These are phyloP conservation scores for Andinoacara biseriatus DNA, from an alignment of 2,113 vertebrate species.

Conservation along the genomic window DNA sequence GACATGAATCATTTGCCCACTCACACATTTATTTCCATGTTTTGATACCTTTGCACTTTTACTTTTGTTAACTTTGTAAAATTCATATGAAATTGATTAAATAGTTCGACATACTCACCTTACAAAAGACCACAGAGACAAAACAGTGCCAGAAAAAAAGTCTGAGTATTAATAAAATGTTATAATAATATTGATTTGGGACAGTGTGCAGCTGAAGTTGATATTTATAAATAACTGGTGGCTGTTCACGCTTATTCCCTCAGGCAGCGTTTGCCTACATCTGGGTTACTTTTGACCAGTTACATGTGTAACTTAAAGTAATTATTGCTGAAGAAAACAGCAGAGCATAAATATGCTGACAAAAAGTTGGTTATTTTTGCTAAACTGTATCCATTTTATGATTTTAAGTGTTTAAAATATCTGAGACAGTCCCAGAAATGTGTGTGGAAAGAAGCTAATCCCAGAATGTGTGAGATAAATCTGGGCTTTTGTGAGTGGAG, in stretches of 20 bases:
- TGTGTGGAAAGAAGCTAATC: neutral
- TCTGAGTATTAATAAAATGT: neutral
- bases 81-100: neutral
- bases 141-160: neutral
- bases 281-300: neutral
- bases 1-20: fast-evolving
- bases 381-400: neutral
- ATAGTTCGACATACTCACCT: neutral
- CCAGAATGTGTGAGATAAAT: neutral
- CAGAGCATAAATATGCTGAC: neutral
- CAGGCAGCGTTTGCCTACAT: too few relatives aligned
- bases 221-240: neutral
- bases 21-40: neutral
- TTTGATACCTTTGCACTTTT: neutral
- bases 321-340: too few relatives aligned
- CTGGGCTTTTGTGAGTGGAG: neutral
- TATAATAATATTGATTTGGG: neutral
- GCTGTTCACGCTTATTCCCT: neutral
- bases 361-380: neutral
- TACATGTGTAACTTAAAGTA: neutral
- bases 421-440: neutral
- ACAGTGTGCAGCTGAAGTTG: too few relatives aligned
- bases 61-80: neutral
- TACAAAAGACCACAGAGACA: neutral
- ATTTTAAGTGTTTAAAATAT: neutral